Percentiles rank a stretch among this genome's conserved stretches.
phyloP scores from a whole-genome alignment of 2,113 vertebrate genomes.

The Phalacrocorax pelagicus region DNA sequence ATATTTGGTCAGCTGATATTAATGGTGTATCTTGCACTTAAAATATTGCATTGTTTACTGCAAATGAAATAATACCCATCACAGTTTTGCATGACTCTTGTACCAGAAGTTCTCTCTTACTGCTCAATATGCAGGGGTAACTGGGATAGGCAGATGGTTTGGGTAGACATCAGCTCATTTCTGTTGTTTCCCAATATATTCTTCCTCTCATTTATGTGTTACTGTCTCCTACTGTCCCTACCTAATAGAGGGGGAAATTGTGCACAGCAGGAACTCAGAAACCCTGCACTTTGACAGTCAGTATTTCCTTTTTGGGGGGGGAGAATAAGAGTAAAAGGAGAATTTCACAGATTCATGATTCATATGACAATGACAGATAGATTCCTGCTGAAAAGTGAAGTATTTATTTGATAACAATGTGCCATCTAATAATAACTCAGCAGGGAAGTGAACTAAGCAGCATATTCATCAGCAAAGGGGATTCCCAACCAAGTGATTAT shows the following conservation, averaged over 20 bases:
- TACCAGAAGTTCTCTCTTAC: not conserved
- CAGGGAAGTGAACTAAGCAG: slow-evolving; percentile 42
- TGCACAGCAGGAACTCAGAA: not conserved
- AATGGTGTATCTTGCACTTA: not conserved
- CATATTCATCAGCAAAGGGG: slow-evolving; percentile 34
- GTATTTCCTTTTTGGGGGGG: not conserved
- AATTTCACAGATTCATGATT: slow-evolving; percentile 3
- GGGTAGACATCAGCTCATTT: not conserved
- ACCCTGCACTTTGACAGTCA: not conserved
- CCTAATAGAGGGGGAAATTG: not conserved
- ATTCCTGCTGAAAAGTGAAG: slow-evolving; percentile 10
- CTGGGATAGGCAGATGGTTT: not conserved
- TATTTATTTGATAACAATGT: slow-evolving; percentile 52
- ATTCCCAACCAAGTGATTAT: slow-evolving; percentile 44
- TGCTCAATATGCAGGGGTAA: not conserved
- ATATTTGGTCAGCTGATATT: not conserved
- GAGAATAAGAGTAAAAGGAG: not conserved
- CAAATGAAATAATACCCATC: not conserved
- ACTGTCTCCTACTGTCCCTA: not conserved
- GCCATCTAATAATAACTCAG: slow-evolving; percentile 29
- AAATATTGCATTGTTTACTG: not conserved
- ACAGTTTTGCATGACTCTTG: not conserved
- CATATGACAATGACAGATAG: not conserved
- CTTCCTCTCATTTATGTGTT: not conserved
- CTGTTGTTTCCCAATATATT: not conserved